Base-by-base conservation (phyloP, 2,113 vertebrate species). In the Macrotus californicus region DNA sequence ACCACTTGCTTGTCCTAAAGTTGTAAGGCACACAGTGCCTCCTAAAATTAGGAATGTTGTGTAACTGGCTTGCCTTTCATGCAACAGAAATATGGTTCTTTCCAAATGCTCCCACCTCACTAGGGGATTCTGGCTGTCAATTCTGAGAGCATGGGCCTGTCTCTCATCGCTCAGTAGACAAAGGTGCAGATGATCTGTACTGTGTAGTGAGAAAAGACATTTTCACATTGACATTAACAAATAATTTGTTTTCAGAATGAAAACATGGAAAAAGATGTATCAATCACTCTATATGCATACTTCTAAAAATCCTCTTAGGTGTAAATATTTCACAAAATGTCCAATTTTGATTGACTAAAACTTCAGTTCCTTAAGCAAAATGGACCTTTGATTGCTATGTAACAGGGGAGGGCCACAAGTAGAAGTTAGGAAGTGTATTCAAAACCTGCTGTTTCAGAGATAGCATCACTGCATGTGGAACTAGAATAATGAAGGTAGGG, bases 81-180 rank as follows among this genome's bases (percentile, higher is more conserved):
- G 81, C 29, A 69, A 22, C 6, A 73, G 14, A 89, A 94, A 73
- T 31, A 7, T 0, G 50, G 7, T 34, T 81, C 43, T 85, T 64
- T 61, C 13, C 48, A 29, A 67, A 59, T 59, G 59, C 11, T 80
- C 3, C 1, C 22, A 87, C 54, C 89, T 96, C 52, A 91, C 56
- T 92, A 43, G 54, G 41, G 29, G 86, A 81, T 81, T 66, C 56
- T 94, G 41, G 0, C 76, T 97, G 97, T 97, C 64, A 87, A 39
- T 56, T 83, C 81, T 75, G 82, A 91, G 4, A 46, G 5, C 1
- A 6, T 79, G n/a, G 52, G 73, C 4, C 11, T 12, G 19, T 67
- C 12, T 50, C 56, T 97, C 82, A 93, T 26, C 80, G 93, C 97
- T 97, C 83, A 94, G 41, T 70, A 76, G 54, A 39, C 31, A 81